These are phyloP conservation scores for Arenaria interpres DNA, from an alignment of 2,113 vertebrate genomes.

Conservation along the genomic window DNA sequence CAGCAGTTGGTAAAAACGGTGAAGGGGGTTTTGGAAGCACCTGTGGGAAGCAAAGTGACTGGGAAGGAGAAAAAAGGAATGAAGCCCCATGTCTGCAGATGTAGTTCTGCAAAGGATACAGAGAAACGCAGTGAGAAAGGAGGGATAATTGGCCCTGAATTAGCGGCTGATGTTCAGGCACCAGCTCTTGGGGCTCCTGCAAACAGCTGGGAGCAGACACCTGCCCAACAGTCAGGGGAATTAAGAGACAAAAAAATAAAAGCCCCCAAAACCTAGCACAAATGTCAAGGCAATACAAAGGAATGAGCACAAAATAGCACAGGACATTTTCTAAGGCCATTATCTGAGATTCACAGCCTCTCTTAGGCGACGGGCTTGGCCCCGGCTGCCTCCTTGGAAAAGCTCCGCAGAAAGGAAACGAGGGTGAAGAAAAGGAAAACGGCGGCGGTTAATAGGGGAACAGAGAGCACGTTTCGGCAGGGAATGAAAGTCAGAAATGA, in stretches of 20 bases:
- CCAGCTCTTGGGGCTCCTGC: neutral
- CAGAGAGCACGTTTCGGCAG: rapidly evolving
- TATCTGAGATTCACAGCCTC: neutral
- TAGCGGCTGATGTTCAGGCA: neutral
- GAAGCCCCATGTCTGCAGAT: neutral
- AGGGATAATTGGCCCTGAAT: neutral
- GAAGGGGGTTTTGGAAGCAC: neutral
- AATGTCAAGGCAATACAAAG: neutral
- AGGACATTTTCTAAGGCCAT: neutral
- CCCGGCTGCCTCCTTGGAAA: neutral
- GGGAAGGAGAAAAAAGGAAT: neutral
- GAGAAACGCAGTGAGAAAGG: rapidly evolving
- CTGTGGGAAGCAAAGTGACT: neutral
- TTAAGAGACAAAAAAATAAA: neutral
- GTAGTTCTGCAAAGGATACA: neutral
- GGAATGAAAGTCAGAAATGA: neutral
- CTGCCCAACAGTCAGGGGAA: neutral
- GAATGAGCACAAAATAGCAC: neutral
- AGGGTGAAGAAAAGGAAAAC: neutral
- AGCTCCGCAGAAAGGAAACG: neutral
- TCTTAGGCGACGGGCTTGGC: neutral
- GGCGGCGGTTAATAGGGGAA: rapidly evolving
- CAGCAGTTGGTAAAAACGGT: rapidly evolving
- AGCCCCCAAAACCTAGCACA: neutral
- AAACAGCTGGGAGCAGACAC: neutral